phyloP scores from a whole-genome alignment of 2,888 invertebrate genomes.

The Phoenoteleia sp. region DNA sequence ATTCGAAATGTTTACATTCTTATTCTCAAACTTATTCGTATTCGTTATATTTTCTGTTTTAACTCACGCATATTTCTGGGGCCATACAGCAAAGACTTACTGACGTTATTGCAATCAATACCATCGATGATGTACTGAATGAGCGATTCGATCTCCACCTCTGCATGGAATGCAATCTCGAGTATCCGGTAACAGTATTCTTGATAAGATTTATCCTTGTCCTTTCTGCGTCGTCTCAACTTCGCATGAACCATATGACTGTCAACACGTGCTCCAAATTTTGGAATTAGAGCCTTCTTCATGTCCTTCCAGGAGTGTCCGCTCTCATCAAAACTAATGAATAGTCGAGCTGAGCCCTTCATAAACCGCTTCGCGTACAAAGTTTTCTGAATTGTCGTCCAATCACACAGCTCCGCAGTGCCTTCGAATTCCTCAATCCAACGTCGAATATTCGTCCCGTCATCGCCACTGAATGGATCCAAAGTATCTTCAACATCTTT shows the following conservation, averaged over 20 bases:
- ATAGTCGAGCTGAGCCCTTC: no score
- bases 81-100: neutral
- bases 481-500: no score
- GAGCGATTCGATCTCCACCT: neutral
- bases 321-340: no score
- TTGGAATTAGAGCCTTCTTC: neutral
- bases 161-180: neutral
- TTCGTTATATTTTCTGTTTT: neutral
- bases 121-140: neutral
- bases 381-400: no score
- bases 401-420: no score
- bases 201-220: neutral
- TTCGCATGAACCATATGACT: neutral
- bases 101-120: neutral
- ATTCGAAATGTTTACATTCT: no score
- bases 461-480: no score
- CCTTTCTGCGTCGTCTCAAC: neutral
- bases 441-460: no score
- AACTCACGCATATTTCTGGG: neutral
- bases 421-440: no score
- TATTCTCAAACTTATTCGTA: no score
- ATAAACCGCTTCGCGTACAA: no score
- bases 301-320: neutral
- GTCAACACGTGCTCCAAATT: neutral
- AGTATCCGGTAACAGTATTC: constrained; percentile 2